phyloP scores from a whole-genome alignment of 2,888 invertebrate genomes.

The Eilema griseolum region DNA sequence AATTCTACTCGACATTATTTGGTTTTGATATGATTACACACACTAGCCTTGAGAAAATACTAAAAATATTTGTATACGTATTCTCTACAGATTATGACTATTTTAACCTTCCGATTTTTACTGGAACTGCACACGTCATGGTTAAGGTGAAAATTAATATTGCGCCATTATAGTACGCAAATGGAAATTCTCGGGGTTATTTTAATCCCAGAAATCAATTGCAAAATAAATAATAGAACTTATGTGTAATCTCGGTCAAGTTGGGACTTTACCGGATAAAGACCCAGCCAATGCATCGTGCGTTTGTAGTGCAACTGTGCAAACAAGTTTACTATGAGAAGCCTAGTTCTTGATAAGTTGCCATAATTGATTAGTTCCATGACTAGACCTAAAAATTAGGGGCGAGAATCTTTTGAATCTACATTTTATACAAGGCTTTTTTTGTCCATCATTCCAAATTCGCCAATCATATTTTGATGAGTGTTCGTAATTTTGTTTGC shows the following conservation, averaged over 20 bases:
- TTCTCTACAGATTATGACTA: background rate
- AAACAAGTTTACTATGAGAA: background rate
- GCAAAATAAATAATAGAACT: background rate
- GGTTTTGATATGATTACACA: background rate
- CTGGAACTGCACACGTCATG: constrained; percentile 12
- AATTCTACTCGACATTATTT: background rate
- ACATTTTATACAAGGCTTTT: too few relatives aligned
- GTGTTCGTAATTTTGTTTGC: too few relatives aligned
- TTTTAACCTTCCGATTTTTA: constrained; percentile 4
- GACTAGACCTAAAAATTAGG: background rate
- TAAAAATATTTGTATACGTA: background rate
- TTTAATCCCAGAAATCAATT: constrained; percentile 3
- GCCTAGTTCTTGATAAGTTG: too few relatives aligned
- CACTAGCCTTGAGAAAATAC: background rate
- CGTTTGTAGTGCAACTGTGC: background rate
- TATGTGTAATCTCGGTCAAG: background rate
- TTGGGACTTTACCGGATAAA: background rate
- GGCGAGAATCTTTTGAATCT: too few relatives aligned
- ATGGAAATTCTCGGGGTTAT: constrained; percentile 14
- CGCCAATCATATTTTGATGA: background rate
- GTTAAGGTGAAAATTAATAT: constrained; percentile 8
- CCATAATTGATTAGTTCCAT: too few relatives aligned
- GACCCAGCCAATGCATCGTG: background rate
- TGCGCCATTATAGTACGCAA: constrained; percentile 14
- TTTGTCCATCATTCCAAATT: background rate